phyloP scores from a whole-genome alignment of 2,797 vertebrate genomes.

The Choloepus didactylus region DNA sequence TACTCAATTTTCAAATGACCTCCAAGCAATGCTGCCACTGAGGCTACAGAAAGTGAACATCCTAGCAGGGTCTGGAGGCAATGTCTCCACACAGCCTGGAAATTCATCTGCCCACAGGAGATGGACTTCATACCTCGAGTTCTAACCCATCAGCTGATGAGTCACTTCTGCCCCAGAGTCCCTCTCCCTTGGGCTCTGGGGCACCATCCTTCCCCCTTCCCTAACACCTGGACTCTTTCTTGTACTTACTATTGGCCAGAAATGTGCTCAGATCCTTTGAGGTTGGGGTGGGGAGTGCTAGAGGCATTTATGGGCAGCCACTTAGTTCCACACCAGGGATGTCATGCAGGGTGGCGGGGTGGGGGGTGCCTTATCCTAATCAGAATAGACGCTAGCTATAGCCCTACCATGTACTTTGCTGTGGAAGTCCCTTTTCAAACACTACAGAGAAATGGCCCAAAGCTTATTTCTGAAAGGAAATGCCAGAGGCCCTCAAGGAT shows the following conservation, averaged over 20 bases:
- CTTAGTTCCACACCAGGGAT: neutral
- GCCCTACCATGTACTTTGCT: neutral
- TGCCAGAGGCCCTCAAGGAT: neutral
- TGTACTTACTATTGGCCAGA: neutral
- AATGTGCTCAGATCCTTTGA: neutral
- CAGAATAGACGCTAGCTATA: neutral
- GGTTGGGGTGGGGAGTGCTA: neutral
- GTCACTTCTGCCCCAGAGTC: neutral
- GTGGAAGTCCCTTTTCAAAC: neutral
- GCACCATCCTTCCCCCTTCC: neutral
- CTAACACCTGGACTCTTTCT: neutral
- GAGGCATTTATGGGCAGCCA: neutral
- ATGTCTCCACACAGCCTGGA: neutral
- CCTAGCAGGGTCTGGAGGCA: neutral
- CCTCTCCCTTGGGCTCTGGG: neutral
- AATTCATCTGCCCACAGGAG: neutral
- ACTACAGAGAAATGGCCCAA: neutral
- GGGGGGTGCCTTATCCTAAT: neutral
- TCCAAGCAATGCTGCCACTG: neutral
- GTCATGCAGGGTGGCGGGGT: no score
- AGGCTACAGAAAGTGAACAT: neutral
- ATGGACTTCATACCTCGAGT: neutral
- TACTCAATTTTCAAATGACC: conserved; percentile 15
- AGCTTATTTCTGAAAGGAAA: neutral
- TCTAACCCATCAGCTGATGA: neutral